Conservation (phyloP, 2,888 invertebrate genomes). For the Halictus quadricinctus region DNA sequence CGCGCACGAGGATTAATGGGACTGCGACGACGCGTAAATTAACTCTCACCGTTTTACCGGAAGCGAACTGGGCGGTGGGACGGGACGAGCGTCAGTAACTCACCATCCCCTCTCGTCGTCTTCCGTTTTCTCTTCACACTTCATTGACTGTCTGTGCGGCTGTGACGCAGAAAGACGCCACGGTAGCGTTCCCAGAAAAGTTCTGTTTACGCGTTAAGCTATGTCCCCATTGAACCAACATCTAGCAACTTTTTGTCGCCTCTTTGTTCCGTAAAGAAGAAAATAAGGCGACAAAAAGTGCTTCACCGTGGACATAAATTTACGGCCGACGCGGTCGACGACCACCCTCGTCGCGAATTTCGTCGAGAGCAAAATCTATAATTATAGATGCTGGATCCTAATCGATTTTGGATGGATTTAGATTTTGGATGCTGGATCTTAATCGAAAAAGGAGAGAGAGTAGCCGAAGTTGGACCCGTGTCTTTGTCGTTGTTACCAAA, state of each 20-base stretch:
- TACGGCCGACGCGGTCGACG: not conserved
- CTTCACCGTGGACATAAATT: too few species aligned
- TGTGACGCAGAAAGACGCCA: slow-evolving; percentile 1
- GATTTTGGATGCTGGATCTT: too few species aligned
- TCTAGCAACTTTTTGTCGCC: not conserved
- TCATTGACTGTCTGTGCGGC: not conserved
- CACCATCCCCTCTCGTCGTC: not conserved
- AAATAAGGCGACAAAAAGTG: not conserved
- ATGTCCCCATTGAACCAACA: not conserved
- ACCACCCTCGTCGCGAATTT: not conserved
- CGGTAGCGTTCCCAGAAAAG: not conserved
- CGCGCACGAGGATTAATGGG: slow-evolving; percentile 8
- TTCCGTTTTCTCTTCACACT: not conserved
- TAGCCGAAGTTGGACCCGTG: too few species aligned
- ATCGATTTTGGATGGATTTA: too few species aligned
- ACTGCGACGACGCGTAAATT: slow-evolving; percentile 16
- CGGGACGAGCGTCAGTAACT: not conserved
- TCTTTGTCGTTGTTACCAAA: too few species aligned
- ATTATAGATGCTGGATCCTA: too few species aligned
- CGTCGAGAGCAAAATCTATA: not conserved
- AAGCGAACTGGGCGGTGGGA: not conserved
- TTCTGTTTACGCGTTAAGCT: not conserved
- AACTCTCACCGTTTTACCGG: not conserved
- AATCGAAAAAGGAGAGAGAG: too few species aligned
- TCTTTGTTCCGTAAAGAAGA: not conserved